Base-by-base conservation (phyloP, 2,888 invertebrate species). In the Drosophila lacicola region DNA sequence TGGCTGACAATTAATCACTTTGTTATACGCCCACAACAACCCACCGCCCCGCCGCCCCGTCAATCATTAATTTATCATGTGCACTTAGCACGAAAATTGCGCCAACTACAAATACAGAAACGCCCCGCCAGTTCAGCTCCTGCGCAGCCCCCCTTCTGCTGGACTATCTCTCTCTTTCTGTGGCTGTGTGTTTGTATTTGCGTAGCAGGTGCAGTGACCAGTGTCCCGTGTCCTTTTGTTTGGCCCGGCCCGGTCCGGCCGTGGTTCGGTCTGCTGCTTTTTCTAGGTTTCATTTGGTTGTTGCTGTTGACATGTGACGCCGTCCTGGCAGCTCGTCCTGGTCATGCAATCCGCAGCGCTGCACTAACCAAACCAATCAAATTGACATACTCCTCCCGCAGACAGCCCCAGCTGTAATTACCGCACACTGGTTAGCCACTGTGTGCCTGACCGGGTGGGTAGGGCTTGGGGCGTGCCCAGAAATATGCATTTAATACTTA, bases 31-130 rank as follows among this genome's bases (percentile, higher is more conserved):
- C 58, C 69, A 36, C 33, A 42, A 58, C 54, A 45, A 41, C 57
- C 14, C 29, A 8, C 45, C 33, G n/a, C 21, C 19, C 11, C 9
- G n/a, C 34, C n/a, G 14, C 39, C 47, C 62, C 57, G 60, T 68
- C 85, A 85, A 81, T 81, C 81, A 82, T 82, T 85, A 85, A 82
- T 82, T 82, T 85, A 85, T 85, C 85, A 82, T 80, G 77, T 85
- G 81, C 81, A 82, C 77, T 82, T 82, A 85, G 86, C 80, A 76
- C 80, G 82, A 85, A 82, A 82, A 82, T 81, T 85, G 70, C 82
- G 82, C 70, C 85, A 84, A 75, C 54, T 71, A 70, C 70, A 69
- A 69, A 69, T 61, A 61, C 64, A 63, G 58, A 44, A 50, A 41
- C 36, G 42, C 45, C 44, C 51, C 13, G n/a, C 25, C 17, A 25